A percentile compares a stretch with the other conserved stretches of the same genome.
Evolutionary conservation across 2,113 vertebrate species (phyloP).

Genomic region (Colossoma macropomum): DNA sequence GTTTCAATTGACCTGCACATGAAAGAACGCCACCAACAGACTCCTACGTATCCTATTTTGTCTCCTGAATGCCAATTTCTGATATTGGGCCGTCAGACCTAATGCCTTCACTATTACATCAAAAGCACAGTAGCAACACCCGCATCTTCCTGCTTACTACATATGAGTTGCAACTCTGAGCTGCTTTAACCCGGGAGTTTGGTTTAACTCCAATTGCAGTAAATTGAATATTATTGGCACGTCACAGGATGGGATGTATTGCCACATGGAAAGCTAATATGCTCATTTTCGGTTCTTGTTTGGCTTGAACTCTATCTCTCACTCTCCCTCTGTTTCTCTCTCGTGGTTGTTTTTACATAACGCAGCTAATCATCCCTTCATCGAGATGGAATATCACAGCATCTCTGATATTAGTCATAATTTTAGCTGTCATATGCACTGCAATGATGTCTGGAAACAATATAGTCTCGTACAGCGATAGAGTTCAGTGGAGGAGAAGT

Average conservation of each 20-base stretch:
- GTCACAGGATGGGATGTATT: background rate
- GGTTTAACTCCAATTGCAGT: background rate
- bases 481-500: background rate
- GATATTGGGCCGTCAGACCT: conserved; percentile 66
- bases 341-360: conserved; percentile 17
- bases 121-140: conserved; percentile 13
- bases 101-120: conserved; percentile 46
- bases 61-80: conserved; percentile 50
- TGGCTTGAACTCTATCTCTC: background rate
- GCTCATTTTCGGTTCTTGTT: background rate
- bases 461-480: background rate
- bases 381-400: background rate
- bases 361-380: conserved; percentile 3
- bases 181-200: background rate
- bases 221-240: conserved; percentile 1
- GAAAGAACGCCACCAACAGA: conserved; percentile 46
- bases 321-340: background rate
- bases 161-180: background rate
- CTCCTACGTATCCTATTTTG: conserved; percentile 60
- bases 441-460: conserved; percentile 15
- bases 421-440: conserved; percentile 1
- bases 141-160: background rate
- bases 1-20: conserved; percentile 64
- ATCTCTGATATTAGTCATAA: conserved; percentile 19
- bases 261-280: background rate